A percentile compares a stretch with the other conserved stretches of the same genome.
Evolutionary conservation across 1,140 invertebrate genomes (phyloP).

Genomic region (Papilio dardanus): DNA sequence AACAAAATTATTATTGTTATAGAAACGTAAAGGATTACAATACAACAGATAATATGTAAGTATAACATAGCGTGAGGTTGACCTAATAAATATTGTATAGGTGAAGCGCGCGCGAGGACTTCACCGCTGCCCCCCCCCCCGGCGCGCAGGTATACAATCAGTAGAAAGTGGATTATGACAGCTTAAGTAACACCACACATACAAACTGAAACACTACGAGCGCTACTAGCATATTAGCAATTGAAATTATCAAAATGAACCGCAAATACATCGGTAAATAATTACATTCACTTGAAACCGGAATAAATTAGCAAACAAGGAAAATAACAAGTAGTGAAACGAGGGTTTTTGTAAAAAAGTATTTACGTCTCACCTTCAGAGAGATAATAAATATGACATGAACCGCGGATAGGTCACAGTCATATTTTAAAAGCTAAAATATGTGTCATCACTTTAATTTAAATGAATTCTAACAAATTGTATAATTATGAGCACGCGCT

Average conservation of each 20-base stretch:
- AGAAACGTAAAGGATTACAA: neutral
- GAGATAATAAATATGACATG: neutral
- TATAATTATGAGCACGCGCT: neutral
- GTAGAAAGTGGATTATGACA: slow-evolving; percentile 3
- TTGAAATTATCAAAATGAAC: neutral
- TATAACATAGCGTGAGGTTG: neutral
- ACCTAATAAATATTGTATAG: neutral
- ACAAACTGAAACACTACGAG: neutral
- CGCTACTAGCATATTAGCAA: neutral
- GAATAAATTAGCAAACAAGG: neutral
- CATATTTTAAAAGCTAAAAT: slow-evolving; percentile 1
- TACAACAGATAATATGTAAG: neutral
- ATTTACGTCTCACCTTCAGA: neutral
- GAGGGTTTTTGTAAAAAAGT: neutral
- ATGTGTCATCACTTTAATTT: neutral
- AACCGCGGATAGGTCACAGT: neutral
- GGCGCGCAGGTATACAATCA: neutral
- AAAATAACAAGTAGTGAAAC: neutral
- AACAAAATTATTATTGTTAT: neutral
- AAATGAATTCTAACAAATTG: neutral
- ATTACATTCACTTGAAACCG: neutral
- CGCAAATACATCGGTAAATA: neutral
- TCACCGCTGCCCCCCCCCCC: neutral
- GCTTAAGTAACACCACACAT: neutral
- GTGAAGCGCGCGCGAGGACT: neutral